phyloP scores from a whole-genome alignment of 2,888 invertebrate genomes.

The Plemyria rubiginata region DNA sequence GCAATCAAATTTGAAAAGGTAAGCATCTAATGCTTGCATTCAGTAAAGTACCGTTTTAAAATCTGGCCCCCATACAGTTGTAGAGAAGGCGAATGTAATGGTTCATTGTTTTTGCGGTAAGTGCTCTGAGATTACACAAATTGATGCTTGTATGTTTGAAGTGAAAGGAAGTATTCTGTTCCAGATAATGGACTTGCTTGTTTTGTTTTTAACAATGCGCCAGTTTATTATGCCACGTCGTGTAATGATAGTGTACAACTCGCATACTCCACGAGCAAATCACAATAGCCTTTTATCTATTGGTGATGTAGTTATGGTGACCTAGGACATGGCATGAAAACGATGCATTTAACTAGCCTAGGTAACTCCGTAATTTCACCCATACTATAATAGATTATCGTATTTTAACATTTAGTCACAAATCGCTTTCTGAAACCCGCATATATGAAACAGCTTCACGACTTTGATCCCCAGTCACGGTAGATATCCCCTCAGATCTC shows the following conservation, averaged over 20 bases:
- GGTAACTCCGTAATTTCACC: too few species aligned
- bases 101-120: conserved; percentile 75
- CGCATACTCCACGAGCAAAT: conserved; percentile 2
- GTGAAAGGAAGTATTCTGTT: conserved; percentile 72
- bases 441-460: too few species aligned
- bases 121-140: conserved; percentile 70
- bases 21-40: conserved; percentile 12
- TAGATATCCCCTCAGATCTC: too few species aligned
- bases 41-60: conserved; percentile 29
- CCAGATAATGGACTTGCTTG: conserved; percentile 60
- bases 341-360: too few species aligned
- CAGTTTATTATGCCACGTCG: conserved; percentile 42
- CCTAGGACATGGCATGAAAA: too few species aligned
- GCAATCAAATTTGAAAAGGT: conserved; percentile 10
- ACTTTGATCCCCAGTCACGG: too few species aligned
- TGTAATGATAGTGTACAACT: conserved; percentile 24
- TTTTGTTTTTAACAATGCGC: conserved; percentile 64
- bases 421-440: background rate
- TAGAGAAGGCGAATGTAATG: conserved; percentile 59
- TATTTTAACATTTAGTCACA: background rate
- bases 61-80: conserved; percentile 28
- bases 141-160: conserved; percentile 67
- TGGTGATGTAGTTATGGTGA: background rate
- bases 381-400: too few species aligned
- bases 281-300: background rate